phyloP scores from a whole-genome alignment of 23 tunicate genomes.

The Diplosoma virens region DNA sequence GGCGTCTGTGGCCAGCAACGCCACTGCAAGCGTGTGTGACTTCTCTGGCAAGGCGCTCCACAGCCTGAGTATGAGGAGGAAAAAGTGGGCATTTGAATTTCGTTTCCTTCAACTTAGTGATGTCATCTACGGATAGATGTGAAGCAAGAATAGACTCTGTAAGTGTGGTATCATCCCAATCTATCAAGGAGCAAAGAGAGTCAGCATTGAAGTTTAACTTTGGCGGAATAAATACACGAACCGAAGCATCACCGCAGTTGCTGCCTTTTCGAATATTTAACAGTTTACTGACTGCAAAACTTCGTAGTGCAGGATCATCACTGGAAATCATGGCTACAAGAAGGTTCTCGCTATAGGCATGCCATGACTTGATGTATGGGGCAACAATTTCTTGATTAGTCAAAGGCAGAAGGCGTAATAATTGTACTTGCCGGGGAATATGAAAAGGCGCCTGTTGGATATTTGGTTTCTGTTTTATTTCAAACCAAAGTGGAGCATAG shows the following conservation, averaged over 20 bases:
- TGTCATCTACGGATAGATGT: background rate
- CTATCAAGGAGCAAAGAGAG: background rate
- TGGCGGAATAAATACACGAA: background rate
- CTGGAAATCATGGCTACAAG: background rate
- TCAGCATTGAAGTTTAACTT: slow-evolving; percentile 11
- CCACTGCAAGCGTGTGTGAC: background rate
- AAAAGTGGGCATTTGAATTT: too few species aligned
- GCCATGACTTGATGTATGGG: slow-evolving; percentile 18
- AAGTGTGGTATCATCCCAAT: slow-evolving; percentile 1
- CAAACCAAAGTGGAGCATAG: too few species aligned
- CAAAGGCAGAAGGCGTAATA: slow-evolving; percentile 3
- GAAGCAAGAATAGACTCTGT: background rate
- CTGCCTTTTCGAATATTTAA: background rate
- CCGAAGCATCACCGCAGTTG: background rate
- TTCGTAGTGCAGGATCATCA: slow-evolving; percentile 3
- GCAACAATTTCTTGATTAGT: background rate
- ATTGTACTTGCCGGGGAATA: slow-evolving; percentile 9
- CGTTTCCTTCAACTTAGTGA: background rate
- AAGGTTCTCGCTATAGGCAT: background rate
- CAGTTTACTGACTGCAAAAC: slow-evolving; percentile 1
- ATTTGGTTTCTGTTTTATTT: background rate
- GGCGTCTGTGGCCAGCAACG: background rate
- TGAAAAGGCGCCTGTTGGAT: slow-evolving; percentile 9
- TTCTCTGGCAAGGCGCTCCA: background rate
- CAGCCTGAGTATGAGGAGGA: slow-evolving; percentile 9